phyloP scores from a whole-genome alignment of 2,888 invertebrate species.

The Carpatolechia fugitivella region DNA sequence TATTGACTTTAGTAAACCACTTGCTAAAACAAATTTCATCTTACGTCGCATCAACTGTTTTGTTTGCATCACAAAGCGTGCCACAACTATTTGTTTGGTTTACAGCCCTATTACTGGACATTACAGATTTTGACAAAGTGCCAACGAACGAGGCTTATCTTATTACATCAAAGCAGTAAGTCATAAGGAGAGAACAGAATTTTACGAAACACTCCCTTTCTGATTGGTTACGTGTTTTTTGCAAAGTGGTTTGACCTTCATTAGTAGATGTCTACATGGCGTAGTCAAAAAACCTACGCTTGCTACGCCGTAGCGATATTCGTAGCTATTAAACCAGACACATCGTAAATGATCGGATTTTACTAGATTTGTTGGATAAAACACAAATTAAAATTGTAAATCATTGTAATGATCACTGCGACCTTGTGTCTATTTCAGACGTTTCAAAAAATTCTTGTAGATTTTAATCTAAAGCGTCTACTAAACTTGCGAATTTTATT shows the following conservation, averaged over 20 bases:
- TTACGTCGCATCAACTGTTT: neutral
- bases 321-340: too few relatives aligned
- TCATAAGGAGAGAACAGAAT: constrained; percentile 15
- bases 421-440: too few relatives aligned
- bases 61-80: constrained; percentile 4
- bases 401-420: too few relatives aligned
- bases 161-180: constrained; percentile 18
- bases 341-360: too few relatives aligned
- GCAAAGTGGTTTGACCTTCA: too few relatives aligned
- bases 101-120: constrained; percentile 21
- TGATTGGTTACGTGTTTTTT: neutral
- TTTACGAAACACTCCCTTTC: neutral
- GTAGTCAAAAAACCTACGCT: constrained; percentile 11
- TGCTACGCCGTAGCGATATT: too few relatives aligned
- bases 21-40: neutral
- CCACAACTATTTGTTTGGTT: constrained; percentile 13
- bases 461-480: neutral
- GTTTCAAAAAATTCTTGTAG: too few relatives aligned
- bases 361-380: too few relatives aligned
- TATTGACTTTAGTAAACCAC: neutral
- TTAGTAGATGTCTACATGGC: neutral
- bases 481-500: neutral
- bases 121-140: constrained; percentile 24
- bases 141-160: constrained; percentile 22
- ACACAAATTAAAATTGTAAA: too few relatives aligned